Conservation (phyloP, 2,797 vertebrate genomes). For the Pagetopsis macropterus region DNA sequence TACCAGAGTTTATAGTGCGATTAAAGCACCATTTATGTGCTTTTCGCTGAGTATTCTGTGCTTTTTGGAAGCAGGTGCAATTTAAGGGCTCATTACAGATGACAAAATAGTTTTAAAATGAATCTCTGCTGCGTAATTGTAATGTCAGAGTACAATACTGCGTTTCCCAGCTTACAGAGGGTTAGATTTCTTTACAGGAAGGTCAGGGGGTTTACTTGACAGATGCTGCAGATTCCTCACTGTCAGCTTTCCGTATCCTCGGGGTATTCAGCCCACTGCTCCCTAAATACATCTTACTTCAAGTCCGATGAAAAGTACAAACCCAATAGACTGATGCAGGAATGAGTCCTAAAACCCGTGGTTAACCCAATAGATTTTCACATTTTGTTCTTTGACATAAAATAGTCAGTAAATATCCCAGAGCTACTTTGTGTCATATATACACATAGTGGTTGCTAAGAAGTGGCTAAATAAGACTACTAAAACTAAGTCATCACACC, state of each 20-base stretch:
- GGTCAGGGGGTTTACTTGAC: conserved; percentile 45
- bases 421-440: no score
- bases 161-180: background rate
- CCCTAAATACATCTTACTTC: conserved; percentile 18
- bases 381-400: no score
- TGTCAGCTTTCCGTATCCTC: conserved; percentile 45
- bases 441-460: no score
- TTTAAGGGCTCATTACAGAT: background rate
- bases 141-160: conserved; percentile 4
- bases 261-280: conserved; percentile 20
- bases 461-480: no score
- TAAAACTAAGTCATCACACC: no score
- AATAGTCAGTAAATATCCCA: no score
- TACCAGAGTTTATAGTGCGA: background rate
- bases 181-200: conserved; percentile 44
- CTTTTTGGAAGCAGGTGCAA: background rate
- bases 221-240: conserved; percentile 56
- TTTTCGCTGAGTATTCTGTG: background rate
- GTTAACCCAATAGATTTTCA: no score
- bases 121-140: conserved; percentile 7
- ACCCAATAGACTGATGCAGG: conserved; percentile 5
- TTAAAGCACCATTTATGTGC: conserved; percentile 9
- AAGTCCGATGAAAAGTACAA: conserved; percentile 1
- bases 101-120: background rate
- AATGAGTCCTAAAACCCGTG: no score